Evolutionary conservation across 2,113 vertebrate genomes (phyloP).

Genomic region (Brachyhypopomus gauderio): DNA sequence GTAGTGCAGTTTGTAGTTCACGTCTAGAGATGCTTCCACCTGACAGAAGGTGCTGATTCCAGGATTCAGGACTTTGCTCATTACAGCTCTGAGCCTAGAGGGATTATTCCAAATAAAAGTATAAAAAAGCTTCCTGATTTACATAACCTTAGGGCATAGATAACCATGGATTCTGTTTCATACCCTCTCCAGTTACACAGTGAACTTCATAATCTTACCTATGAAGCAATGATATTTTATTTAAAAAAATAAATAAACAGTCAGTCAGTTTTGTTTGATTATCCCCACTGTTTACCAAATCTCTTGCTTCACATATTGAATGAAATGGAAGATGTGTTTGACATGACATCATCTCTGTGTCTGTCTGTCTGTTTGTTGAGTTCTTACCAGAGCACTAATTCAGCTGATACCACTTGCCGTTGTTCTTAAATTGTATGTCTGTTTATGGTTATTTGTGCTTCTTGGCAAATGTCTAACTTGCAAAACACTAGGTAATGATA

Average conservation of each 20-base stretch:
- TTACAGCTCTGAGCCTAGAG: constrained; percentile 39
- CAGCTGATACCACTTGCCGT: too few species aligned
- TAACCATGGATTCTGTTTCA: constrained; percentile 16
- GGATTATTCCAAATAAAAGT: constrained; percentile 39
- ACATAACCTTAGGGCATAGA: constrained; percentile 21
- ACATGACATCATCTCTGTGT: too few species aligned
- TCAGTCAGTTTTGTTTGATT: background rate
- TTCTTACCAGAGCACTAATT: too few species aligned
- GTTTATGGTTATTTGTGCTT: too few species aligned
- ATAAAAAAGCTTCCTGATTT: constrained; percentile 27
- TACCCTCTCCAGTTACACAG: constrained; percentile 32
- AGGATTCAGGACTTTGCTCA: constrained; percentile 38
- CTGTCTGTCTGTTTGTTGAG: too few species aligned
- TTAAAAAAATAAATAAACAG: background rate
- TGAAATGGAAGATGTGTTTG: background rate
- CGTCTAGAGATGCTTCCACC: background rate
- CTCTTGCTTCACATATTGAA: background rate
- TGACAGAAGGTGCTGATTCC: constrained; percentile 32
- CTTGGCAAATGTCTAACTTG: too few species aligned
- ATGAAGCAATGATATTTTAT: constrained; percentile 20
- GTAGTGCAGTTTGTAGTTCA: background rate
- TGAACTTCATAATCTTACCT: constrained; percentile 32
- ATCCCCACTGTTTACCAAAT: background rate
- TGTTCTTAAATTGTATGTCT: too few species aligned
- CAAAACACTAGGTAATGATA: too few species aligned